Evolutionary conservation across 2,113 vertebrate species (phyloP).

Genomic region (Lamprotornis superbus): DNA sequence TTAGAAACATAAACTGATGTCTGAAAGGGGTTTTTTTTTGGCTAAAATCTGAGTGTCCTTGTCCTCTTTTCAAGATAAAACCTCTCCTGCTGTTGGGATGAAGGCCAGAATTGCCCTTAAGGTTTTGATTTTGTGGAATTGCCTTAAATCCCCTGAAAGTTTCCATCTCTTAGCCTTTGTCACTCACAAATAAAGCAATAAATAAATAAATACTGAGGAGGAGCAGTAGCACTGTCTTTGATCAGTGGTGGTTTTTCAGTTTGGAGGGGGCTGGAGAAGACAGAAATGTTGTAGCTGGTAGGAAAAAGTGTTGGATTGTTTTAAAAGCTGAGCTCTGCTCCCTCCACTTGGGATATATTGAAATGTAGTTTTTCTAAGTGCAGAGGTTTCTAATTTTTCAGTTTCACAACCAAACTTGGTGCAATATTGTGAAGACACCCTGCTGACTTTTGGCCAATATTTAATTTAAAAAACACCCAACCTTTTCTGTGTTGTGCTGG

Average conservation of each 20-base stretch:
- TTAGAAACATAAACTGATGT: not conserved
- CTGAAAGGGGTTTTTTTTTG: not conserved
- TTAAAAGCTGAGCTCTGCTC: not conserved
- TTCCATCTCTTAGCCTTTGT: not conserved
- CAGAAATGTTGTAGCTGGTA: not conserved
- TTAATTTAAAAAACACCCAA: not conserved
- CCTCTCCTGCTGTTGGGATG: not conserved
- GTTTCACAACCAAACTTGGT: not conserved
- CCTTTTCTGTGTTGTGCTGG: not conserved
- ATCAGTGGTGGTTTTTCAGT: not conserved
- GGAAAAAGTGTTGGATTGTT: not conserved
- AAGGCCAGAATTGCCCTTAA: not conserved
- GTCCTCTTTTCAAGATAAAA: not conserved
- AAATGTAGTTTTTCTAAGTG: not conserved
- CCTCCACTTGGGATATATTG: not conserved
- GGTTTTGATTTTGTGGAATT: not conserved
- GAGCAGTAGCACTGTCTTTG: not conserved
- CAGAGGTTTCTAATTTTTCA: not conserved
- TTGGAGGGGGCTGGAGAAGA: not conserved
- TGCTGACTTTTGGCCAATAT: not conserved
- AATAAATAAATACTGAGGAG: not conserved
- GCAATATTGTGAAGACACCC: not conserved
- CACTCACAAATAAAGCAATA: conserved; percentile 37
- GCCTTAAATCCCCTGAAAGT: conserved; percentile 25
- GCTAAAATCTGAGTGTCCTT: not conserved